A percentile compares a stretch with the other conserved stretches of the same genome.
Conservation (phyloP, 2,797 vertebrate species). For the Pogoniulus pusillus region DNA sequence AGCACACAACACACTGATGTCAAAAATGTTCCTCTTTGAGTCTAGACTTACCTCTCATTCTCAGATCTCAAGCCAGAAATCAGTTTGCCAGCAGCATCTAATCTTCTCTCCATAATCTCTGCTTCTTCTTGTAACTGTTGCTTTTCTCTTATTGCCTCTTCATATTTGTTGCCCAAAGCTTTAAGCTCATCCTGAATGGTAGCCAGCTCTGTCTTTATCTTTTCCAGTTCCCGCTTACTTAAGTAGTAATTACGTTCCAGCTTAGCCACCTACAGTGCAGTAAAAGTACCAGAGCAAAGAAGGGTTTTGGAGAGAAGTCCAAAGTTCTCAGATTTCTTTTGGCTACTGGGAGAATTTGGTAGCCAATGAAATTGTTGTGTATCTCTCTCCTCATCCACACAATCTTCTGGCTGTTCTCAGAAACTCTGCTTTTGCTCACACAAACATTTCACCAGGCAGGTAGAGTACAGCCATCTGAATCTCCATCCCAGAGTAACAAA, state of each 20-base stretch:
- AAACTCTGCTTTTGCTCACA: neutral
- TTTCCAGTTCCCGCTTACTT: slow-evolving; percentile 87
- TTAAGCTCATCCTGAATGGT: slow-evolving; percentile 86
- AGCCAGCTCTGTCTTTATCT: slow-evolving; percentile 86
- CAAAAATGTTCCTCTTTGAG: neutral
- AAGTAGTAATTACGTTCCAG: slow-evolving; percentile 89
- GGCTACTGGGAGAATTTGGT: neutral
- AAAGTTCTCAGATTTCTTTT: neutral
- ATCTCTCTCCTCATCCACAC: neutral
- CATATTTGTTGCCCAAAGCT: slow-evolving; percentile 84
- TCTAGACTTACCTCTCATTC: slow-evolving; percentile 84
- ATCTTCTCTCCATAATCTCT: slow-evolving; percentile 91
- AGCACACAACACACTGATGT: neutral
- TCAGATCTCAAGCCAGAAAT: slow-evolving; percentile 93
- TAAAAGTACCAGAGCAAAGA: neutral
- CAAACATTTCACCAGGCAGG: neutral
- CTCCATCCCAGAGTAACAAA: neutral
- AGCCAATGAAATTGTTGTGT: too few species aligned
- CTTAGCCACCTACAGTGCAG: slow-evolving; percentile 82
- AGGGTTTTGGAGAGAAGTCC: neutral
- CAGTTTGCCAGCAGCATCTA: slow-evolving; percentile 93
- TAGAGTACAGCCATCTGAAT: neutral
- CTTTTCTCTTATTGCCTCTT: slow-evolving; percentile 86
- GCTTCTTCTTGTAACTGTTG: slow-evolving; percentile 90
- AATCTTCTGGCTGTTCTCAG: neutral